Conservation (phyloP, 2,113 vertebrate species). For the Dermatemys mawii region DNA sequence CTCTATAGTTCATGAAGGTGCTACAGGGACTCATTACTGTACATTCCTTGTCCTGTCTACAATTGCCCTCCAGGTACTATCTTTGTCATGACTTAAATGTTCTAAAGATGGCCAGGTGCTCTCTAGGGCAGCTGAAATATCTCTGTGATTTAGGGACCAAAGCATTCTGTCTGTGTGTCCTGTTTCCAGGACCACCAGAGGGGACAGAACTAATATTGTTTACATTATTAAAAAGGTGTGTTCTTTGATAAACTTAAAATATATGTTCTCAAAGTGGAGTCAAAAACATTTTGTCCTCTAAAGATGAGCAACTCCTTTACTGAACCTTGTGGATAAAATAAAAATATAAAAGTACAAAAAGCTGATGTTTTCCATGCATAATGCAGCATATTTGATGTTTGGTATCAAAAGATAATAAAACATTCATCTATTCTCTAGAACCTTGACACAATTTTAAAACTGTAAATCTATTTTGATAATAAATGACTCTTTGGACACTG, state of each 20-base stretch:
- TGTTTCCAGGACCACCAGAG: slow-evolving; percentile 21
- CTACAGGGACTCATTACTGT: slow-evolving; percentile 83
- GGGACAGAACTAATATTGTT: slow-evolving; percentile 62
- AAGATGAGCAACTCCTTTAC: slow-evolving; percentile 22
- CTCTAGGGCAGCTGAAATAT: slow-evolving; percentile 56
- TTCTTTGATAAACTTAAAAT: slow-evolving; percentile 65
- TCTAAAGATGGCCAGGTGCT: slow-evolving; percentile 74
- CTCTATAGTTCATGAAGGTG: slow-evolving; percentile 81
- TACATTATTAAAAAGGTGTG: slow-evolving; percentile 72
- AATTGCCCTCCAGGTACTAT: slow-evolving; percentile 87
- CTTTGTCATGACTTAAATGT: slow-evolving; percentile 69
- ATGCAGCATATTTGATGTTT: slow-evolving; percentile 20
- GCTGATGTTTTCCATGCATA: neutral
- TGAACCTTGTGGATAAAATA: slow-evolving; percentile 42
- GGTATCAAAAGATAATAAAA: slow-evolving; percentile 21
- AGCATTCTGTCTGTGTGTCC: slow-evolving; percentile 65
- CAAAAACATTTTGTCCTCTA: slow-evolving; percentile 68
- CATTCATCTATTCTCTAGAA: slow-evolving; percentile 45
- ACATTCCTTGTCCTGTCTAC: slow-evolving; percentile 83
- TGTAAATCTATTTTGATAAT: slow-evolving; percentile 44
- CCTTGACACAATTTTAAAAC: slow-evolving; percentile 22
- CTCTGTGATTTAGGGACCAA: slow-evolving; percentile 61
- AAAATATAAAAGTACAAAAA: slow-evolving; percentile 41
- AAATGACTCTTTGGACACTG: slow-evolving; percentile 52
- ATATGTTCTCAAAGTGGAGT: slow-evolving; percentile 32